Evolutionary conservation across 1,140 invertebrate genomes (phyloP), one percentile per base, ranked within the genome.

Genomic region (Neuroterus valhalla): DNA sequence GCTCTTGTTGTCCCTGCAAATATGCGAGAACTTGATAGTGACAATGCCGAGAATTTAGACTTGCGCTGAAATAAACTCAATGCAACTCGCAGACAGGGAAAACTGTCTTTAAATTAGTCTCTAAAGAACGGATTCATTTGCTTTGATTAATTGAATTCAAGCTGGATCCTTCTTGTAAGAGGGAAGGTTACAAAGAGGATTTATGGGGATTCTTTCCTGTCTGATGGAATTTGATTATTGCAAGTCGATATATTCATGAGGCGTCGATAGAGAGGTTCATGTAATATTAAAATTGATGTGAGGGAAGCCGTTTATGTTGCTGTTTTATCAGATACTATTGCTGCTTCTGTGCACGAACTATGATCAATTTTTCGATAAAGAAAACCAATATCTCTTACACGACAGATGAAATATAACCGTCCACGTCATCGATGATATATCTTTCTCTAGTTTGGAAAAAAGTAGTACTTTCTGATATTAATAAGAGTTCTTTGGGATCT

Each of bases 11-110:
- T 62, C 31, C 55, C 26, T 23, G 55, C 31, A 62, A 62, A 62
- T 62, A 62, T 62, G 55, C 55, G 55, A 62, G 23, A 62, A 62
- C 52, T 62, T 62, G 52, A 62, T 62, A 62, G 52, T 62, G 52
- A 62, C 52, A 62, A 62, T 62, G 55, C 21, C 55, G 31, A 62
- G 55, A 62, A 62, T 62, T 62, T 62, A 62, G 55, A 62, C 14
- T 31, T 31, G 55, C 26, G 23, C 4, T n/a, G 4, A 62, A 31
- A 62, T 62, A 62, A 62, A 31, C 23, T 62, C n/a, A 62, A 38
- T 38, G 23, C 31, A 8, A 38, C 4, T 38, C 6, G 31, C 14
- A 31, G 55, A 62, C 26, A 62, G 31, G 55, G 31, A 62, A 62
- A 62, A 8, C 15, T 19, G n/a, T n/a, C 8, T n/a, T 48, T 48